A percentile compares a stretch with the other conserved stretches of the same genome.
Evolutionary conservation across 2,113 vertebrate genomes (phyloP).

Genomic region (Desmodus rotundus): DNA sequence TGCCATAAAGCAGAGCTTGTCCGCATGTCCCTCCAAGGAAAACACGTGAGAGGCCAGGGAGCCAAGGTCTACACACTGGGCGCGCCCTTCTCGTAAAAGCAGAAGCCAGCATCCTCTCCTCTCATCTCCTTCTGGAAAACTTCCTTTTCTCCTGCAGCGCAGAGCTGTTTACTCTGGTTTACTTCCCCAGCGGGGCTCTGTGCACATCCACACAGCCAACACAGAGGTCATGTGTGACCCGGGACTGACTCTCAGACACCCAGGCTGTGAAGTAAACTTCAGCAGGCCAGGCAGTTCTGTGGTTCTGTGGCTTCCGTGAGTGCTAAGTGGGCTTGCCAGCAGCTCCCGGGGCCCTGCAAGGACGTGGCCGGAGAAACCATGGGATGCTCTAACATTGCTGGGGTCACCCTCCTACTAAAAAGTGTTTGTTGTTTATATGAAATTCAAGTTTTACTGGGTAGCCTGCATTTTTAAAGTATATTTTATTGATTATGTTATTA

Average conservation of each 20-base stretch:
- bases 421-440: background rate
- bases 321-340: background rate
- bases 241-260: background rate
- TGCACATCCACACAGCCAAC: background rate
- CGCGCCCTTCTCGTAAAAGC: background rate
- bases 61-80: constrained; percentile 21
- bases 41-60: background rate
- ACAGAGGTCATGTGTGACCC: background rate
- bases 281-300: background rate
- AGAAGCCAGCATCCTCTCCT: background rate
- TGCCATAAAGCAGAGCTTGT: background rate
- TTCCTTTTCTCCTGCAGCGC: background rate
- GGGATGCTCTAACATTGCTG: background rate
- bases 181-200: background rate
- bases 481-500: too few species aligned
- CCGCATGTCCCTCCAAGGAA: constrained; percentile 31
- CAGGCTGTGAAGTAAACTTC: background rate
- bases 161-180: constrained; percentile 16
- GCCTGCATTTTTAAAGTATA: background rate
- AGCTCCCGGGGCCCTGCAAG: background rate
- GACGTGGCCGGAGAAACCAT: background rate
- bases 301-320: background rate
- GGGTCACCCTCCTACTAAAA: background rate
- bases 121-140: constrained; percentile 58
- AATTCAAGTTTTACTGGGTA: background rate